These are phyloP conservation scores for Drosophila baimaii DNA, from an alignment of 1,140 invertebrate species.

Conservation along the genomic window DNA sequence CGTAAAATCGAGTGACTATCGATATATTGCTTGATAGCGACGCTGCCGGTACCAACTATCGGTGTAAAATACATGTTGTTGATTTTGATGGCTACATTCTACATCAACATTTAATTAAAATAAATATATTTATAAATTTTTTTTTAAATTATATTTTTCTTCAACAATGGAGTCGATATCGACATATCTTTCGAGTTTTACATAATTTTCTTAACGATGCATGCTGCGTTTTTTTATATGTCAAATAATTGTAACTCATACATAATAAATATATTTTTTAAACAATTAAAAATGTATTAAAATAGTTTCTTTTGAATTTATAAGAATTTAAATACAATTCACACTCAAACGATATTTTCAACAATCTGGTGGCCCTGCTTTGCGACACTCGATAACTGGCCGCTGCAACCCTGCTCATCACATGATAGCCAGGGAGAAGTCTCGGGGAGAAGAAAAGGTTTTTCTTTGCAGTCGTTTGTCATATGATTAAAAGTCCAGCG, in stretches of 20 bases:
- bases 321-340: not conserved
- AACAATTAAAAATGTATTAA: not conserved
- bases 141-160: no score
- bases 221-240: no score
- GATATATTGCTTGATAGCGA: not conserved
- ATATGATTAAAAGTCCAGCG: slow-evolving; percentile 81
- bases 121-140: no score
- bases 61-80: not conserved
- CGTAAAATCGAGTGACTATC: slow-evolving; percentile 1
- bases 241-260: no score
- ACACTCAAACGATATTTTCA: slow-evolving; percentile 1
- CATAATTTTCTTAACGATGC: no score
- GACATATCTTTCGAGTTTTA: no score
- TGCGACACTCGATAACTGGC: slow-evolving; percentile 42
- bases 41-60: not conserved
- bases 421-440: slow-evolving; percentile 67
- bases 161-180: no score
- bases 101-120: no score
- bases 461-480: slow-evolving; percentile 80
- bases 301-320: not conserved
- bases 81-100: not conserved
- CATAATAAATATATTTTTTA: not conserved
- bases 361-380: slow-evolving; percentile 2
- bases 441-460: slow-evolving; percentile 50
- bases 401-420: slow-evolving; percentile 51